Evolutionary conservation across 2,113 vertebrate species (phyloP).

Genomic region (Vombatus ursinus): DNA sequence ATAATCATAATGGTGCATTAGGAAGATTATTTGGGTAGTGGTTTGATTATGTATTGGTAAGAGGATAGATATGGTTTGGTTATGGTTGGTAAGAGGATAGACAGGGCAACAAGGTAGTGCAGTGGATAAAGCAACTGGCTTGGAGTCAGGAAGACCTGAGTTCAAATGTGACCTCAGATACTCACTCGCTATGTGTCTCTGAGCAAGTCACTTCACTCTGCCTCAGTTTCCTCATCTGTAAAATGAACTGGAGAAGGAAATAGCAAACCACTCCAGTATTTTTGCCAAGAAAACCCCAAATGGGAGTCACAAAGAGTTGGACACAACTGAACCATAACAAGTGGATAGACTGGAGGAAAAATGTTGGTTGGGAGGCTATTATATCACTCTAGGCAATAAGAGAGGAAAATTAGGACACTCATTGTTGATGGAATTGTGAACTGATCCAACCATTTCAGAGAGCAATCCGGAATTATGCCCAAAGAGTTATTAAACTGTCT

Average conservation of each 20-base stretch:
- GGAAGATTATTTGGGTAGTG: background rate
- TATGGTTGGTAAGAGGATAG: too few species aligned
- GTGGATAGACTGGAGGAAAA: background rate
- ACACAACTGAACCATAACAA: background rate
- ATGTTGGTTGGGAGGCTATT: background rate
- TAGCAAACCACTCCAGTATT: background rate
- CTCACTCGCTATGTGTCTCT: background rate
- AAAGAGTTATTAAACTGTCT: too few species aligned
- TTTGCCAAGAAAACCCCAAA: background rate
- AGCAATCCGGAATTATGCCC: too few species aligned
- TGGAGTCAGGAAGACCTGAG: background rate
- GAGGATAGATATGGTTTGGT: too few species aligned
- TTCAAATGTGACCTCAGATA: background rate
- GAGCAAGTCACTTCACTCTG: background rate
- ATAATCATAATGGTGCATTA: background rate
- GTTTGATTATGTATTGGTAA: background rate
- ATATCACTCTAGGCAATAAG: background rate
- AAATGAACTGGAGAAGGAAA: background rate
- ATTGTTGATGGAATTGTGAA: too few species aligned
- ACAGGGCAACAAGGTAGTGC: background rate
- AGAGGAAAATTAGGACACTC: background rate
- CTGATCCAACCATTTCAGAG: too few species aligned
- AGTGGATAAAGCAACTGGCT: background rate
- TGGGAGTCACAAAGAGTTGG: background rate
- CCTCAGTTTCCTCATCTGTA: background rate